Evolutionary conservation across 2,113 vertebrate species (phyloP), one percentile per base, ranked within the genome.

Genomic region (Orientallactaga bullata): DNA sequence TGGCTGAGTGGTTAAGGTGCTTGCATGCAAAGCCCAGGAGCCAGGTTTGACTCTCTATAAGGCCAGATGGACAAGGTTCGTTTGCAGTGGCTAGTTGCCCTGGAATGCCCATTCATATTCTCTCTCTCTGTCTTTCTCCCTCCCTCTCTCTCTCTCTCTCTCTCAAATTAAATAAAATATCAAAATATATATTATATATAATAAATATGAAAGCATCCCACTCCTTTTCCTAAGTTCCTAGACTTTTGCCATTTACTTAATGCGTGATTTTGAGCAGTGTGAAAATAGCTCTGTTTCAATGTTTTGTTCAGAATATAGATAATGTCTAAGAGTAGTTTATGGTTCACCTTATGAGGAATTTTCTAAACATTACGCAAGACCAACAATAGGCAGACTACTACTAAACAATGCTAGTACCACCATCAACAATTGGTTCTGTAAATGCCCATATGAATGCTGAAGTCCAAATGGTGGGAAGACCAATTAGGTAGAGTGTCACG

Each of bases 291-390:
- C 18, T 65, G 37, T 79, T n/a, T 28, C 86, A 65, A 39, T 17
- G 16, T 66, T 66, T 71, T 86, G 37, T 30, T 92, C 81, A 74
- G 91, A 95, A 83, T 69, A 76, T 15, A 81, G 65, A 88, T 26
- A 77, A 85, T 72, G 28, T 84, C 26, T 61, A 90, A 89, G 16
- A 85, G 3, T 51, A 13, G 37, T 76, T 65, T 61, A 5, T 16
- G 12, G 11, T 47, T 60, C 74, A 87, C 30, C 26, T 58, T 17
- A 68, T 8, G 86, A 89, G 21, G 76, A 61, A 77, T 30, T 88
- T 83, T 93, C 76, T 82, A 51, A 71, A 88, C n/a, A 80, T 76
- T 76, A 81, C 28, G 42, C 9, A 42, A 87, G 30, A 73, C 21
- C 65, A 77, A 55, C 26, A 87, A 61, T 10, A 71, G 26, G 15